A percentile compares a stretch with the other conserved stretches of the same genome.
These are phyloP conservation scores for Pinctada fucata DNA, from an alignment of 2,888 invertebrate genomes.

Conservation along the genomic window DNA sequence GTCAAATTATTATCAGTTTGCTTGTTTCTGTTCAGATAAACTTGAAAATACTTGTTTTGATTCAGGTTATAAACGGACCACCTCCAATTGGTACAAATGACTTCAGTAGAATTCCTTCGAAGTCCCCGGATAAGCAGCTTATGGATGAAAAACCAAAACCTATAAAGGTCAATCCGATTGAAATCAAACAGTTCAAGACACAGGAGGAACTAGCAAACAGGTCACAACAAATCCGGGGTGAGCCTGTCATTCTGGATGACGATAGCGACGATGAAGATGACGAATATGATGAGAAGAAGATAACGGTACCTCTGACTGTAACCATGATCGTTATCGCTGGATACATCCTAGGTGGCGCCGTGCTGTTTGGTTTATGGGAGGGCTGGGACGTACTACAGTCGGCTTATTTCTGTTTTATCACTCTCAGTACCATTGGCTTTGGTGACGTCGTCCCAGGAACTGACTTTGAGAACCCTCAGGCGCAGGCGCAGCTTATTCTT, in stretches of 20 bases:
- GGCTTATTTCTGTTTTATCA: slow-evolving; percentile 77
- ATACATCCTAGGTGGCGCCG: slow-evolving; percentile 75
- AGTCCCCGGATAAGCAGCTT: slow-evolving; percentile 43
- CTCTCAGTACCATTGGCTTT: slow-evolving; percentile 76
- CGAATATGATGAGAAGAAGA: slow-evolving; percentile 72
- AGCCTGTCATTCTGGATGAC: slow-evolving; percentile 61
- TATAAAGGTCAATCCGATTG: slow-evolving; percentile 57
- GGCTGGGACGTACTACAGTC: slow-evolving; percentile 74
- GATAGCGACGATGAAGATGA: slow-evolving; percentile 70
- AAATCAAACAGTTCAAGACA: slow-evolving; percentile 50
- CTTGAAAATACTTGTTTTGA: too few relatives aligned
- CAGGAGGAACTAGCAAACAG: slow-evolving; percentile 53
- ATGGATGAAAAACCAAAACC: slow-evolving; percentile 37
- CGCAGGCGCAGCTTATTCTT: slow-evolving; percentile 71
- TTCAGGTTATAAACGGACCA: slow-evolving; percentile 43
- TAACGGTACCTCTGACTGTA: slow-evolving; percentile 75
- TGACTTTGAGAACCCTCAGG: slow-evolving; percentile 68
- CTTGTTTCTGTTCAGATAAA: too few relatives aligned
- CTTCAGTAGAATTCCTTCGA: slow-evolving; percentile 56
- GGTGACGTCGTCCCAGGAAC: slow-evolving; percentile 75
- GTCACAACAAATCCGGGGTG: slow-evolving; percentile 52
- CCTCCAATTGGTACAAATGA: slow-evolving; percentile 51
- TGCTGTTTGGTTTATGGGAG: slow-evolving; percentile 76
- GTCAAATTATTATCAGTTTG: too few relatives aligned
- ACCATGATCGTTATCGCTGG: slow-evolving; percentile 75